A percentile compares a stretch with the other conserved stretches of the same genome.
phyloP scores from a whole-genome alignment of 1,140 invertebrate genomes.

The Adoxophyes honmai region DNA sequence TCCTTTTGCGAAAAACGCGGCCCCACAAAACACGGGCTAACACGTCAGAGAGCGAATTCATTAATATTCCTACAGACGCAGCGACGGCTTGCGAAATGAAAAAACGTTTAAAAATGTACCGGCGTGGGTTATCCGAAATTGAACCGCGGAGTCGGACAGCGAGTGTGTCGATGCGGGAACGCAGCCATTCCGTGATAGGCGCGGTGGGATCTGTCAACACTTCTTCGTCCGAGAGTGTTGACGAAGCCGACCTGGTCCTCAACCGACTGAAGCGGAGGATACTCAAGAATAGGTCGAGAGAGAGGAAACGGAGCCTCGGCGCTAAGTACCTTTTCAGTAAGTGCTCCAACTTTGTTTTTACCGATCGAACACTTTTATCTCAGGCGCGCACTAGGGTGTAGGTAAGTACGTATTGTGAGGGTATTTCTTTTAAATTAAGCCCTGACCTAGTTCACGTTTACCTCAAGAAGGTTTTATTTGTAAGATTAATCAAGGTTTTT shows the following conservation, averaged over 20 bases:
- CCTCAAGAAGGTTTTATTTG: not conserved
- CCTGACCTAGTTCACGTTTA: not conserved
- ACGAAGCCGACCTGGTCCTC: slow-evolving; percentile 72
- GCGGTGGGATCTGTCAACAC: slow-evolving; percentile 45
- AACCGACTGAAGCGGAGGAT: slow-evolving; percentile 72
- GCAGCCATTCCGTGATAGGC: slow-evolving; percentile 59
- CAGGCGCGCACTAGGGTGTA: no score
- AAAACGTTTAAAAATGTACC: slow-evolving; percentile 71
- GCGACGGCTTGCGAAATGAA: slow-evolving; percentile 66
- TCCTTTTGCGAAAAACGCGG: slow-evolving; percentile 33
- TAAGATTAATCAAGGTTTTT: not conserved
- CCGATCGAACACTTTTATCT: not conserved
- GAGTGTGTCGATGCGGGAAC: slow-evolving; percentile 43
- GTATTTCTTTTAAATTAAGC: no score
- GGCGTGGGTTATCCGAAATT: slow-evolving; percentile 70
- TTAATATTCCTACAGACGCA: slow-evolving; percentile 62
- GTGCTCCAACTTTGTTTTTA: slow-evolving; percentile 1
- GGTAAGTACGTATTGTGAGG: no score
- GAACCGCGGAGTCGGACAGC: slow-evolving; percentile 43
- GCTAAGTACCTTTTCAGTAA: slow-evolving; percentile 46
- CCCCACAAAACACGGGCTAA: slow-evolving; percentile 39
- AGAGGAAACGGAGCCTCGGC: slow-evolving; percentile 54
- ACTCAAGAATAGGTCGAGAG: slow-evolving; percentile 70
- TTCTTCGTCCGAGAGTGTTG: slow-evolving; percentile 73
- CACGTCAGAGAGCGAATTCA: slow-evolving; percentile 57